Evolutionary conservation across 2,888 invertebrate genomes (phyloP), one percentile per base, ranked within the genome.

Genomic region (Serripes groenlandicus): DNA sequence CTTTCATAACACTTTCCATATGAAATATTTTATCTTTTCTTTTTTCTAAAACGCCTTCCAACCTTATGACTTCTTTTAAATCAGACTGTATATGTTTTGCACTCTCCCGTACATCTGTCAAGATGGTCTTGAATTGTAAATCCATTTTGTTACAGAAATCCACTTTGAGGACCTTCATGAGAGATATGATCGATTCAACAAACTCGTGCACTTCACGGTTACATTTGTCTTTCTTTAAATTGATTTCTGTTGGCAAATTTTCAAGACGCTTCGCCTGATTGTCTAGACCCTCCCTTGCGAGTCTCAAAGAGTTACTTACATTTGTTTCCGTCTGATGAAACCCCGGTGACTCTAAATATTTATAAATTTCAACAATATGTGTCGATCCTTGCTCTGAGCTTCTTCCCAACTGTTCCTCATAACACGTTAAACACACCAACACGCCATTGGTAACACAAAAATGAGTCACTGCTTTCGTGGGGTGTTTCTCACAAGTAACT

Each of bases 381-480:
- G 26, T 35, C 3, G 32, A 32, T n/a, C n/a, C n/a, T 1, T 60
- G 4, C 23, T 23, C 4, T n/a, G 23, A 23, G 23, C 23, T 3
- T 26, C 42, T 34, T 15, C 18, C 32, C 26, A 28, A 26, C n/a
- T n/a, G 37, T 21, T 11, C 37, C 18, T 42, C 26, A 42, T 37
- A 71, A 52, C 80, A 80, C 21, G 56, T 71, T 11, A 71, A 49
- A 66, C 80, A 80, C 11, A 75, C 32, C 0, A 80, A 52, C 49
- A 71, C 66, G 30, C 72, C 58, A 3, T 56, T 62, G 28, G 26
- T 64, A 9, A 42, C 66, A 30, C 62, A 56, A 23, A 32, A 75
- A 58, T 80, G 80, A 34, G 80, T 80, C 9, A 80, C 66, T 23
- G 56, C 9, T 15, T 80, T 80, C 28, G 23, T 73, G 18, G 62